These are phyloP conservation scores for Cladorhizidae sp. DNA, from an alignment of 37 sponge, comb jelly and placozoan species.

Conservation along the genomic window DNA sequence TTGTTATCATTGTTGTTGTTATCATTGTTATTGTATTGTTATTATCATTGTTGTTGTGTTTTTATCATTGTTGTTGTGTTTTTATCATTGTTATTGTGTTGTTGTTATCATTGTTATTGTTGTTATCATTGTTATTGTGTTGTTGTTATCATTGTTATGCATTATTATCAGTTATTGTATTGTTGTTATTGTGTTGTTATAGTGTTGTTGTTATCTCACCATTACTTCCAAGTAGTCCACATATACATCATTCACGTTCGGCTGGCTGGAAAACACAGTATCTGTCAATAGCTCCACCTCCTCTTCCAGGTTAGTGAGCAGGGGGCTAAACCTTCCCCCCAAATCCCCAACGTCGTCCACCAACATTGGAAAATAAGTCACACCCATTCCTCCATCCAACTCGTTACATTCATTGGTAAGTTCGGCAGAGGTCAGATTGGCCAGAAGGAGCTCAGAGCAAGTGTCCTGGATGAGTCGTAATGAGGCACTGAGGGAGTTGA, in stretches of 20 bases:
- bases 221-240: conserved; percentile 4
- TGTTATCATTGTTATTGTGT: too few species aligned
- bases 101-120: too few species aligned
- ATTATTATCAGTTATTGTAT: too few species aligned
- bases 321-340: not conserved
- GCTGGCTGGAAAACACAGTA: not conserved
- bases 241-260: not conserved
- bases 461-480: not conserved
- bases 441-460: not conserved
- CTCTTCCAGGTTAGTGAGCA: not conserved
- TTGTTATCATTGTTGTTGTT: too few species aligned
- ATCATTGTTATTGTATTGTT: too few species aligned
- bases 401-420: conserved; percentile 1
- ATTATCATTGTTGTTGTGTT: too few species aligned
- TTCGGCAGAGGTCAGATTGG: not conserved
- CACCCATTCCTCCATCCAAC: not conserved
- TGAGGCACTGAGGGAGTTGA: not conserved
- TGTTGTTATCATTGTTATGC: too few species aligned
- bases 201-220: not conserved
- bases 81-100: too few species aligned
- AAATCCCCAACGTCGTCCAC: not conserved
- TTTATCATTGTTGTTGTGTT: too few species aligned
- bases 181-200: not conserved
- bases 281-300: not conserved
- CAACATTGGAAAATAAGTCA: not conserved